Base-by-base conservation (phyloP, 2,797 vertebrate species). In the Austrolebias charrua region DNA sequence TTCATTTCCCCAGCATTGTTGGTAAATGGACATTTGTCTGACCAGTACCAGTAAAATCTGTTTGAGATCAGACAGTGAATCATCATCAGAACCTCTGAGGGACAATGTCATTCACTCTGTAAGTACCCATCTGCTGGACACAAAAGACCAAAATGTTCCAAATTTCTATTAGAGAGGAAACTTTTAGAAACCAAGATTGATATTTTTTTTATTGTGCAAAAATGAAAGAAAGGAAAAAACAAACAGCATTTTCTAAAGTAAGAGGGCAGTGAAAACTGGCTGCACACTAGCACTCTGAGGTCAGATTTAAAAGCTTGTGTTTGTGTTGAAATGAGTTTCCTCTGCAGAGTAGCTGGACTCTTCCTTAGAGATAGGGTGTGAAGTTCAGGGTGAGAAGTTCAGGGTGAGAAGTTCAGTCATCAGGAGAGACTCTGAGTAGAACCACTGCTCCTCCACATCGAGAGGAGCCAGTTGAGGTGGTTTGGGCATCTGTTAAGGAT, bases 21-120 rank as follows among this genome's bases (percentile, higher is more conserved):
- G 78, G 77, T 88, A 69, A 84, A 78, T 78, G 61, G 73, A 53
- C 52, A 49, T 7, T 11, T 55, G 73, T 82, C 71, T 76, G 48
- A 57, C 60, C 48, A 31, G n/a, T 55, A 54, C 59, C 45, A 8
- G 69, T 63, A 57, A 70, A 69, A 75, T 51, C 58, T 77, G 75
- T 77, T 60, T 43, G 4, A 18, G 71, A 70, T 77, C 80, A 66
- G 71, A 71, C 59, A 8, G 60, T 61, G 74, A 83, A 48, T 85
- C 61, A 69, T 74, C 50, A 55, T 40, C 10, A 59, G 12, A 9
- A 40, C 63, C 24, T 73, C 53, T 76, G n/a, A n/a, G n/a, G n/a
- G n/a, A n/a, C n/a, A n/a, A n/a, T n/a, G n/a, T n/a, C n/a, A n/a
- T 71, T 60, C 40, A 51, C 38, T 20, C 31, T 6, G 68, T 57